Conservation (phyloP, 2,113 vertebrate species). For the Proteles cristata region DNA sequence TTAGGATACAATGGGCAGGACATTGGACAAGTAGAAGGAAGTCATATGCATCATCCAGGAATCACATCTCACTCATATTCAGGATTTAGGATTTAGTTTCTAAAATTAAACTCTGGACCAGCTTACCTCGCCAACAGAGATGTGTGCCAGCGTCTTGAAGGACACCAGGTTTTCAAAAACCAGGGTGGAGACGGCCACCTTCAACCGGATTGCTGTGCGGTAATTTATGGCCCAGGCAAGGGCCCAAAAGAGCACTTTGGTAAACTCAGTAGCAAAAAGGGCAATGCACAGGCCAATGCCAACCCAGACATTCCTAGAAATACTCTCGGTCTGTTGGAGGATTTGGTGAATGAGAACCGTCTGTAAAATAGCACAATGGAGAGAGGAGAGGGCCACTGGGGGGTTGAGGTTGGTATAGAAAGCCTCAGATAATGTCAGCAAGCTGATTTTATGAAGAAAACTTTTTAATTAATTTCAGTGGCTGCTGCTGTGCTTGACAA, state of each 20-base stretch:
- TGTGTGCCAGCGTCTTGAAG: constrained; percentile 81
- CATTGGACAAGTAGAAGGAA: background rate
- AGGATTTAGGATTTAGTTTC: background rate
- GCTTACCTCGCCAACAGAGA: constrained; percentile 89
- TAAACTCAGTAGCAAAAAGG: constrained; percentile 86
- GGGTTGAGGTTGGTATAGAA: background rate
- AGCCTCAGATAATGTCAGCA: background rate
- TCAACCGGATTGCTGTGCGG: constrained; percentile 86
- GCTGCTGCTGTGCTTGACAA: constrained; percentile 37
- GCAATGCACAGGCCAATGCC: constrained; percentile 86
- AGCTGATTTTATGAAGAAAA: constrained; percentile 37
- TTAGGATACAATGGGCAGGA: background rate
- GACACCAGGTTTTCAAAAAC: constrained; percentile 88
- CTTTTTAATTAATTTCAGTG: constrained; percentile 61
- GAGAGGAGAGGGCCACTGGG: background rate
- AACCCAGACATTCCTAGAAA: constrained; percentile 41
- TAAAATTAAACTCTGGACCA: background rate
- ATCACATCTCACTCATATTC: background rate
- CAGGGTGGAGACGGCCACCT: constrained; percentile 86
- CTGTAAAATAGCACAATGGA: constrained; percentile 72
- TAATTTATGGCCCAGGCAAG: constrained; percentile 89
- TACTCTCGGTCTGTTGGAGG: constrained; percentile 79
- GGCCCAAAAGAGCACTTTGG: constrained; percentile 85
- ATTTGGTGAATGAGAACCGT: constrained; percentile 87
- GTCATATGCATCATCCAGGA: background rate